These are phyloP conservation scores for Columbina picui DNA, from an alignment of 2,113 vertebrate genomes.

Conservation along the genomic window DNA sequence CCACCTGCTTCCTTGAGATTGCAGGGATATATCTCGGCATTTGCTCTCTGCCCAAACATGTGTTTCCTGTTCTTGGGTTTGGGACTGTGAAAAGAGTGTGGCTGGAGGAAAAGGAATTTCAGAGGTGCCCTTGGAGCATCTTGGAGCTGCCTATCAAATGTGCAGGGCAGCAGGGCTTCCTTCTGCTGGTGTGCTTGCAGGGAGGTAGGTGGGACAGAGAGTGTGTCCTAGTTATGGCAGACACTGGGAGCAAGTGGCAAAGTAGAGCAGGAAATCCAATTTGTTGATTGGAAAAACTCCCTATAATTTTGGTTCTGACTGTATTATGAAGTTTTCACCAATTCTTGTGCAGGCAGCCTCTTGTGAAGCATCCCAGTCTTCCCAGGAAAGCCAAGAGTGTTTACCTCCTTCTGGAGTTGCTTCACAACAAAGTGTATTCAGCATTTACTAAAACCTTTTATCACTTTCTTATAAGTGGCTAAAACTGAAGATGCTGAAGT, in stretches of 20 bases:
- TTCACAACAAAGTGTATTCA: not conserved
- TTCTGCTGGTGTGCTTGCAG: not conserved
- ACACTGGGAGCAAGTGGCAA: not conserved
- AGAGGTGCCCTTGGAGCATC: not conserved
- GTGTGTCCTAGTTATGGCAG: not conserved
- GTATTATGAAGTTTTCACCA: not conserved
- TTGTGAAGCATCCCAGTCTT: accelerated
- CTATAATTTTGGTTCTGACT: not conserved
- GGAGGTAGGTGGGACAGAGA: not conserved
- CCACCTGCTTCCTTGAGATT: slow-evolving; percentile 65
- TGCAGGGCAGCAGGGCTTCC: not conserved
- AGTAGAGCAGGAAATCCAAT: not conserved
- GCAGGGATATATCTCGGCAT: not conserved
- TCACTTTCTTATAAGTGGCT: accelerated
- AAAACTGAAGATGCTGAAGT: not conserved
- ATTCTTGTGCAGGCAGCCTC: not conserved
- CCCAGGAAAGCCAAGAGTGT: not conserved
- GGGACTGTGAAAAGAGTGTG: not conserved
- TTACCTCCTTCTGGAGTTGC: not conserved
- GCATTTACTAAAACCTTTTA: accelerated
- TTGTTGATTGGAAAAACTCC: not conserved
- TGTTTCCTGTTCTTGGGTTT: slow-evolving; percentile 27
- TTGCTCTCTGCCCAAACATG: not conserved
- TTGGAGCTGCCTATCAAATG: accelerated
- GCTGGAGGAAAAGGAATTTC: not conserved